Conservation (phyloP, 2,797 vertebrate species). For the Gadopsis marmoratus region DNA sequence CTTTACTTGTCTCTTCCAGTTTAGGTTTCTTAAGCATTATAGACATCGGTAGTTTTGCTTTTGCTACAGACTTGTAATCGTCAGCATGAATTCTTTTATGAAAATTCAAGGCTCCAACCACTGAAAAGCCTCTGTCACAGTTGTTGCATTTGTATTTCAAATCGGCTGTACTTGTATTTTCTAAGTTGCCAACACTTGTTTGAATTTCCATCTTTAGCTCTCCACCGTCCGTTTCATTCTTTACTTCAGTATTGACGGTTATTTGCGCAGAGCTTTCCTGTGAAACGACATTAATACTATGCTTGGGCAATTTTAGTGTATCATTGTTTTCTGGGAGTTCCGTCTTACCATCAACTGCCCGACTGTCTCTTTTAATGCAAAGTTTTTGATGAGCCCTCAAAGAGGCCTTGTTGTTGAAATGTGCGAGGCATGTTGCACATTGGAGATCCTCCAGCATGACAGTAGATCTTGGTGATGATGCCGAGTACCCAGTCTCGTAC, state of each 20-base stretch:
- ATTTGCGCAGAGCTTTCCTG: slow-evolving; percentile 5
- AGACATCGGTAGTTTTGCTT: slow-evolving; percentile 42
- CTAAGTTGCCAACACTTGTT: not conserved
- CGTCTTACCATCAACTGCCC: slow-evolving; percentile 8
- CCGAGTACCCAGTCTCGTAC: slow-evolving; percentile 78
- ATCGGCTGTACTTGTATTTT: slow-evolving; percentile 27
- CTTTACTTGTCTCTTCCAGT: slow-evolving; percentile 63
- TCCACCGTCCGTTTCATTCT: slow-evolving; percentile 16
- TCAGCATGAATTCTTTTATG: slow-evolving; percentile 82
- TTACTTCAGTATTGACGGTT: slow-evolving; percentile 5
- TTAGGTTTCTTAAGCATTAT: slow-evolving; percentile 53
- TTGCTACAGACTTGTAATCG: slow-evolving; percentile 47
- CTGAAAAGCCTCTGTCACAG: slow-evolving; percentile 81
- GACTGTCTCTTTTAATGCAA: slow-evolving; percentile 69
- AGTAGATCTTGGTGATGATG: slow-evolving; percentile 58
- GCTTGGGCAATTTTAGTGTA: not conserved
- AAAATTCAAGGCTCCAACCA: slow-evolving; percentile 83
- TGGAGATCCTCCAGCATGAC: slow-evolving; percentile 65
- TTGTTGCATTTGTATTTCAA: slow-evolving; percentile 83
- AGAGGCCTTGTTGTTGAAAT: slow-evolving; percentile 78
- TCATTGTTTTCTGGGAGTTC: slow-evolving; percentile 17
- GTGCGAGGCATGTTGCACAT: slow-evolving; percentile 76
- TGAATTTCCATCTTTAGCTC: slow-evolving; percentile 20
- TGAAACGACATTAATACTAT: slow-evolving; percentile 1
- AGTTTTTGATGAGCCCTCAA: slow-evolving; percentile 80